Percentiles rank a stretch among this genome's conserved stretches.
Evolutionary conservation across 2,888 invertebrate genomes (phyloP).

Genomic region (Sinohyriopsis cumingii): DNA sequence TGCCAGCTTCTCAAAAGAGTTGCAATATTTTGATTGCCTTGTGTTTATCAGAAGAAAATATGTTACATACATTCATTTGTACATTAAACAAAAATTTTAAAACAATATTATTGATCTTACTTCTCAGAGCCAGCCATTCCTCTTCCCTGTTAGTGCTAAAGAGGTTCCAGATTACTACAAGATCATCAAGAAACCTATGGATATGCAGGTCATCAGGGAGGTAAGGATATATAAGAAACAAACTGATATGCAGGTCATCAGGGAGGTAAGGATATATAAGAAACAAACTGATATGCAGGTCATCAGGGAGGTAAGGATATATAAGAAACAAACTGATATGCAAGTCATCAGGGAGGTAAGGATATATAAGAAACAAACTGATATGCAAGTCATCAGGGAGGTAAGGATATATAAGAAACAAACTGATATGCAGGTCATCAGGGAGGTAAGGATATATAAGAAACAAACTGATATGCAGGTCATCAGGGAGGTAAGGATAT

Average conservation of each 20-base stretch:
- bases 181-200: slow-evolving; percentile 95
- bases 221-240: slow-evolving; percentile 28
- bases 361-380: not conserved
- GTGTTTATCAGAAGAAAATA: no score
- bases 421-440: slow-evolving; percentile 76
- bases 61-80: no score
- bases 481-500: slow-evolving; percentile 75
- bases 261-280: slow-evolving; percentile 76
- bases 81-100: not conserved
- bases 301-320: slow-evolving; percentile 81
- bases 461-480: slow-evolving; percentile 84
- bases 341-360: slow-evolving; percentile 89
- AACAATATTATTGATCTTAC: no score
- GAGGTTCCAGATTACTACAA: slow-evolving; percentile 94
- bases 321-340: slow-evolving; percentile 77
- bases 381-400: not conserved
- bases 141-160: slow-evolving; percentile 95
- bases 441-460: slow-evolving; percentile 80
- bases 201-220: slow-evolving; percentile 95
- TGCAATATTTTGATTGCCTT: no score
- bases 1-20: no score
- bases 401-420: slow-evolving; percentile 88
- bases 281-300: slow-evolving; percentile 84
- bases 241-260: slow-evolving; percentile 90
- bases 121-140: slow-evolving; percentile 82